A percentile compares a stretch with the other conserved stretches of the same genome.
Conservation (phyloP, 2,797 vertebrate species). For the Leptatherina wallacei region DNA sequence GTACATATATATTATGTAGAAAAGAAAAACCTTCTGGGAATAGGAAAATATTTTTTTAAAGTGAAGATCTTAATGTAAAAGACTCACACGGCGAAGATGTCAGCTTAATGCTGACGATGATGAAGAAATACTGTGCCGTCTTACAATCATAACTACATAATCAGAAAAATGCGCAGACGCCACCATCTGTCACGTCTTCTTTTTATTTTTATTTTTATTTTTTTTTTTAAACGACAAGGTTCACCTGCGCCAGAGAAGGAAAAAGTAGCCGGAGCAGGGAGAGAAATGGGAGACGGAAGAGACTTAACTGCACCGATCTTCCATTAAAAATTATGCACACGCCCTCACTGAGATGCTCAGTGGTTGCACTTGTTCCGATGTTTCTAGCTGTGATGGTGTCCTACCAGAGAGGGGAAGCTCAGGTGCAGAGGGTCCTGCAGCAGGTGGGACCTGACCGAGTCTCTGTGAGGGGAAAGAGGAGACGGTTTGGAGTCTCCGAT, state of each 20-base stretch:
- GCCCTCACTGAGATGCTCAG: conserved; percentile 53
- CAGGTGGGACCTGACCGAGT: conserved; percentile 29
- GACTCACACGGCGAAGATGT: conserved; percentile 45
- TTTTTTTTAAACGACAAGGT: neutral
- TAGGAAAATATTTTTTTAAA: conserved; percentile 82
- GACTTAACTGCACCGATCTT: conserved; percentile 59
- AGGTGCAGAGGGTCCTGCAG: conserved; percentile 31
- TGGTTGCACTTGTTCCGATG: conserved; percentile 53
- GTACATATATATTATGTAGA: conserved; percentile 73
- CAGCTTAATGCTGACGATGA: conserved; percentile 23
- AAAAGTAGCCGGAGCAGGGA: conserved; percentile 21
- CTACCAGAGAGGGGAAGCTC: conserved; percentile 20
- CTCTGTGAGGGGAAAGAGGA: conserved; percentile 30
- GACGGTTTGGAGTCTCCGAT: conserved; percentile 13
- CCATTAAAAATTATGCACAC: conserved; percentile 76
- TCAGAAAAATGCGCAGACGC: conserved; percentile 26
- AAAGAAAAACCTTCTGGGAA: conserved; percentile 60
- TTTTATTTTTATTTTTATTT: neutral
- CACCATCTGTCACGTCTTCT: conserved; percentile 14
- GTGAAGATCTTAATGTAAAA: conserved; percentile 50
- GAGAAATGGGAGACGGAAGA: conserved; percentile 22
- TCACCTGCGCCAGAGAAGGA: conserved; percentile 37
- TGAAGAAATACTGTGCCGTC: conserved; percentile 56
- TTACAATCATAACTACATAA: conserved; percentile 61
- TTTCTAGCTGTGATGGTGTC: conserved; percentile 49